These are phyloP conservation scores for Cylas formicarius DNA, from an alignment of 1,140 invertebrate genomes.

Conservation along the genomic window DNA sequence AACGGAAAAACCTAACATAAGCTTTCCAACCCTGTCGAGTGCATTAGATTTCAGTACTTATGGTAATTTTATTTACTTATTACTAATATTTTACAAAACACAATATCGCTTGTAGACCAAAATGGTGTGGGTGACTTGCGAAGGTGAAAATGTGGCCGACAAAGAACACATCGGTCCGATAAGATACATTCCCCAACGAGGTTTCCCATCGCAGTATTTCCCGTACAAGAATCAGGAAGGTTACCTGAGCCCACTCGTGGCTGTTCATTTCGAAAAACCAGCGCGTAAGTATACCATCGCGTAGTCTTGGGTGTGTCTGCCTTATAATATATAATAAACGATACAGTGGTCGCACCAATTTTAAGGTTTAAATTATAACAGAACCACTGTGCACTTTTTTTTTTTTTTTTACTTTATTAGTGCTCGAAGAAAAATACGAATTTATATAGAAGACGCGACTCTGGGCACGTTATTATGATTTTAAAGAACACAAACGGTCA, in stretches of 20 bases:
- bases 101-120: constrained; percentile 50
- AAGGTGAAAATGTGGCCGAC: constrained; percentile 85
- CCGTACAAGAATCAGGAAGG: constrained; percentile 74
- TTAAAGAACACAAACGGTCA: too few relatives aligned
- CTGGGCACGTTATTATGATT: too few relatives aligned
- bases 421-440: too few relatives aligned
- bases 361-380: neutral
- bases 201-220: constrained; percentile 71
- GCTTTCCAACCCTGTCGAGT: too few relatives aligned
- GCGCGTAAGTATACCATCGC: constrained; percentile 55
- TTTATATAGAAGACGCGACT: too few relatives aligned
- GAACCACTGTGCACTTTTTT: too few relatives aligned
- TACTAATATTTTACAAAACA: too few relatives aligned
- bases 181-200: constrained; percentile 68
- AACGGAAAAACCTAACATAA: too few relatives aligned
- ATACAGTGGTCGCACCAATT: too few relatives aligned
- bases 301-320: neutral
- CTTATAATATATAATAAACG: neutral
- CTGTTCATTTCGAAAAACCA: constrained; percentile 77
- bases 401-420: too few relatives aligned
- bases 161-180: constrained; percentile 82
- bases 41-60: too few relatives aligned
- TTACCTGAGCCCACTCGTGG: constrained; percentile 82
- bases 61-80: too few relatives aligned
- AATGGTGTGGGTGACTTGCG: constrained; percentile 79